Evolutionary conservation across 2,888 invertebrate genomes (phyloP).

Genomic region (Labia minor): DNA sequence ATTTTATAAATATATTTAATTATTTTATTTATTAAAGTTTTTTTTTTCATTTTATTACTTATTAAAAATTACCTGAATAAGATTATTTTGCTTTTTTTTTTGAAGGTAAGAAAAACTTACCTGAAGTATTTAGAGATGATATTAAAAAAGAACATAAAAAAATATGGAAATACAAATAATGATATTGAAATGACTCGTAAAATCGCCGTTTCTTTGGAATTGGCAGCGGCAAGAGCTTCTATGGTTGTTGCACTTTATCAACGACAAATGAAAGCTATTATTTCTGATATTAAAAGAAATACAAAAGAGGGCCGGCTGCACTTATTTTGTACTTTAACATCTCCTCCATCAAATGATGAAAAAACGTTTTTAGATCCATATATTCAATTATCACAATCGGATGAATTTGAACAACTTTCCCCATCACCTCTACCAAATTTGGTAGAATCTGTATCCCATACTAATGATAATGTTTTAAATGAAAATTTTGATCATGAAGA

Average conservation of each 20-base stretch:
- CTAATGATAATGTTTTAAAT: not conserved
- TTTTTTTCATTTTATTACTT: no score
- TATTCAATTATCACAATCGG: no score
- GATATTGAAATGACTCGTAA: not conserved
- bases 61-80: no score
- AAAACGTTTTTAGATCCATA: not conserved
- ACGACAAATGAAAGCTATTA: not conserved
- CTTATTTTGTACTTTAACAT: not conserved
- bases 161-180: not conserved
- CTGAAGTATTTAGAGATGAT: not conserved
- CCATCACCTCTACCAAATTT: not conserved
- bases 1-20: no score
- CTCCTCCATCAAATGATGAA: not conserved
- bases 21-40: no score
- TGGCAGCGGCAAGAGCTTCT: not conserved
- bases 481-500: not conserved
- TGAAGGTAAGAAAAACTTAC: not conserved
- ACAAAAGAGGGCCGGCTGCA: not conserved
- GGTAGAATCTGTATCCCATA: not conserved
- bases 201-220: not conserved
- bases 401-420: not conserved
- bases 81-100: no score
- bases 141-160: not conserved
- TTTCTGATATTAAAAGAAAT: not conserved
- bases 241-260: not conserved